Evolutionary conservation across 2,888 invertebrate genomes (phyloP), one percentile per base, ranked within the genome.

Genomic region (Brachyptera risi): DNA sequence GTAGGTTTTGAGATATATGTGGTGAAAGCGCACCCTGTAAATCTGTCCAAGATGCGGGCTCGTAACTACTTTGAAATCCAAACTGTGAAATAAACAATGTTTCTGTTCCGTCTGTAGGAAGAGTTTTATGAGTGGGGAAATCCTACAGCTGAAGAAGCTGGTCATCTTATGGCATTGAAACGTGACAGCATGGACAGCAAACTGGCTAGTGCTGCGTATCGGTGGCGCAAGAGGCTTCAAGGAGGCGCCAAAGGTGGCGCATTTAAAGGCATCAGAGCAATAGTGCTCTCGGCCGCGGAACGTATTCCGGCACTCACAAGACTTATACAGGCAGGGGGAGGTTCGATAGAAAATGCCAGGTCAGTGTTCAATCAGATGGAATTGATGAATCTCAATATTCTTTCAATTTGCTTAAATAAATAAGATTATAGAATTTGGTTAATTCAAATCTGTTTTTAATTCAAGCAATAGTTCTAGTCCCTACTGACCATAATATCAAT

Each of bases 51-150:
- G n/a, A n/a, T n/a, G n/a, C n/a, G n/a, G n/a, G n/a, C n/a, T n/a
- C n/a, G n/a, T n/a, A n/a, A n/a, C n/a, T n/a, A n/a, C n/a, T n/a
- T n/a, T n/a, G n/a, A n/a, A n/a, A n/a, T n/a, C n/a, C n/a, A n/a
- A n/a, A n/a, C n/a, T n/a, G n/a, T n/a, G n/a, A n/a, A n/a, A n/a
- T n/a, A n/a, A n/a, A n/a, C n/a, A n/a, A n/a, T n/a, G n/a, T n/a
- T n/a, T n/a, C n/a, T n/a, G n/a, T n/a, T n/a, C n/a, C n/a, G 9
- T 31, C 66, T 72, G 1, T 68, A 90, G 88, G 94, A 94, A 73
- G 88, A 90, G 68, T 80, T 83, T 0, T 92, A 81, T 73, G 94
- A 94, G 72, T 93, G 90, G 86, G 93, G 93, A 2, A 92, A 92
- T 73, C 86, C 87, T 0, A 67, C 17, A 72, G 60, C 56, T 4